phyloP scores from a whole-genome alignment of 2,113 vertebrate species.

The Osmerus eperlanus region DNA sequence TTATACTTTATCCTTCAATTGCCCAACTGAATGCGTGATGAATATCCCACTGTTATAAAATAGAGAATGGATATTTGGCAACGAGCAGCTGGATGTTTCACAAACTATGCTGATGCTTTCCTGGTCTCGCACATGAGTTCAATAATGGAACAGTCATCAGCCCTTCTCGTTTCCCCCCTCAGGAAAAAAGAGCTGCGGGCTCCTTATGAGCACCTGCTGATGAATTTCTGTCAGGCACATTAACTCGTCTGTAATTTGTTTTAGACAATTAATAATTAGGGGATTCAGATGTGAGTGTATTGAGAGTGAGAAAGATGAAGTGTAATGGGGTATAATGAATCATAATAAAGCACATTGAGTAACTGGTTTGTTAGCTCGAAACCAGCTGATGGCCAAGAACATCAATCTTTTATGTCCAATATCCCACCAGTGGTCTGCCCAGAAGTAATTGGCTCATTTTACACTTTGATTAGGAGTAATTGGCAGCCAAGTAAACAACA shows the following conservation, averaged over 20 bases:
- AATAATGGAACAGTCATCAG: neutral
- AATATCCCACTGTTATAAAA: conserved; percentile 13
- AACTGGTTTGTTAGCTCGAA: conserved; percentile 49
- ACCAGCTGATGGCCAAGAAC: conserved; percentile 45
- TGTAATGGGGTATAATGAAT: conserved; percentile 46
- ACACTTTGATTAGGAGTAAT: conserved; percentile 21
- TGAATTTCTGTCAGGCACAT: conserved; percentile 17
- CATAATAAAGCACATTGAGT: conserved; percentile 50
- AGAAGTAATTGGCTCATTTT: conserved; percentile 27
- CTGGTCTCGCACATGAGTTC: conserved; percentile 9
- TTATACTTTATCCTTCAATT: conserved; percentile 29
- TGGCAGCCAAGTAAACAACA: neutral
- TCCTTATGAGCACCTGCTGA: conserved; percentile 16
- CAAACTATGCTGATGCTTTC: conserved; percentile 25
- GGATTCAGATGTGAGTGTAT: conserved; percentile 41
- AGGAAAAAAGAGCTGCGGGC: neutral
- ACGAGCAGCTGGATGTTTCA: conserved; percentile 18
- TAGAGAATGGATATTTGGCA: conserved; percentile 14
- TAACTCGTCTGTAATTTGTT: conserved; percentile 24
- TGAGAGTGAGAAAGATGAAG: conserved; percentile 46
- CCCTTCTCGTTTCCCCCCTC: neutral
- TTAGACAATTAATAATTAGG: conserved; percentile 53
- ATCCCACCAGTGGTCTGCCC: conserved; percentile 18
- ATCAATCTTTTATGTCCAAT: conserved; percentile 57
- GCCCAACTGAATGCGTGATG: conserved; percentile 20